Base-by-base conservation (phyloP, 35 echinoderm and acorn worm genomes). In the Strongylocentrotus purpuratus region DNA sequence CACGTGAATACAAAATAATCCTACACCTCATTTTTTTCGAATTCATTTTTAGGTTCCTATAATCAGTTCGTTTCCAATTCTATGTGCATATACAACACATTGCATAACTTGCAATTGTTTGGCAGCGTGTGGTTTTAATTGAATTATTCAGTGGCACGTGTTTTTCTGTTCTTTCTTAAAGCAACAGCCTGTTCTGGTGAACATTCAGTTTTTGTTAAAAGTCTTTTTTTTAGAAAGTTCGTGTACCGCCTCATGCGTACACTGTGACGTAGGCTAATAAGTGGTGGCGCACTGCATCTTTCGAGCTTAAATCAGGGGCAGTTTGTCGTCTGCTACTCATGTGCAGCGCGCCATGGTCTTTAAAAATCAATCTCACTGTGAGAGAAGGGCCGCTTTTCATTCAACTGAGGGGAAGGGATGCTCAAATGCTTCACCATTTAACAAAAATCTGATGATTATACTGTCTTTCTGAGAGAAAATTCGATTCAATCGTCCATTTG, bases 61-160 rank as follows among this genome's bases (percentile, higher is more conserved):
- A 35, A 8, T 35, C 12, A 41, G 87, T 88, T 88, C 17, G 7
- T 88, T 15, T 33, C 87, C 87, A 41, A 46, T 89, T 32, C 20
- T 31, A 47, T 93, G 31, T 93, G 48, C 46, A 93, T 93, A 58
- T 93, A 50, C 91, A 93, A 25, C 48, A 93, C 45, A 93, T 93
- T 93, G 91, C 91, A 93, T 93, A 46, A 93, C 45, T 50, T 11
- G 50, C 87, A 4, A 28, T 89, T 33, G 12, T 93, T 93, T 93
- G 91, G 91, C 91, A 93, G 91, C 91, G 91, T 93, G 25, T 93
- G 31, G 91, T 93, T 10, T 59, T 45, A 0, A 89, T 89, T 45
- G 18, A 89, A 89, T 89, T 89, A 89, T 93, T 58, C 15, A 93
- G 91, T 93, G 91, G 91, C 91, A 93, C 91, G n/a, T n/a, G 87